Evolutionary conservation across 2,113 vertebrate genomes (phyloP).

Genomic region (Aplodontia rufa): DNA sequence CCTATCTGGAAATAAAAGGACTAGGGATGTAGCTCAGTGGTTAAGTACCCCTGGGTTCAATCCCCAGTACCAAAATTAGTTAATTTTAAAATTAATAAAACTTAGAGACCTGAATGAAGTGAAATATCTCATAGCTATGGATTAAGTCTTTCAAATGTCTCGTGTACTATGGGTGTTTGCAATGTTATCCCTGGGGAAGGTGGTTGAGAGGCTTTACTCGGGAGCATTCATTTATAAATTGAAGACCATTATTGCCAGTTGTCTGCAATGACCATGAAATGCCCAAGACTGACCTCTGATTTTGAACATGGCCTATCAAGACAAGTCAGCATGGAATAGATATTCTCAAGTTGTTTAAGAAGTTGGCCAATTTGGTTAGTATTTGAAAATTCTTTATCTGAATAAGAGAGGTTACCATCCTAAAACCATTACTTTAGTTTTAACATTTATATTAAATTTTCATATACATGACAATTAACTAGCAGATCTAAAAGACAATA

Average conservation of each 20-base stretch:
- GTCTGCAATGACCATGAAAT: not conserved
- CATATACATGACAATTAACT: not conserved
- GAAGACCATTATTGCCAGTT: not conserved
- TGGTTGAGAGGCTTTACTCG: not conserved
- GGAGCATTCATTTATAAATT: not conserved
- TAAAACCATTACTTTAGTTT: conserved; percentile 1
- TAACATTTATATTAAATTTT: conserved; percentile 34
- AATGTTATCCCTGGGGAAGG: not conserved
- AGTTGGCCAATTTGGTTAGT: not conserved
- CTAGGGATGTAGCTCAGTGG: too few species aligned
- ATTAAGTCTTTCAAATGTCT: not conserved
- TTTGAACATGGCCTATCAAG: not conserved
- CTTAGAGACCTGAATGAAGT: not conserved
- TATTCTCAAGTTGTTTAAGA: not conserved
- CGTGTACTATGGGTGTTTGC: rapidly evolving
- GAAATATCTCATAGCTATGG: not conserved
- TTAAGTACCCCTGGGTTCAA: too few species aligned
- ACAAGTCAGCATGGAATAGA: not conserved
- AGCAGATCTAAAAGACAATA: not conserved
- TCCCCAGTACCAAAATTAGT: too few species aligned
- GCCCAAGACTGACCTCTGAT: not conserved
- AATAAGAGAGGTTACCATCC: not conserved
- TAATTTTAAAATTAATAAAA: too few species aligned
- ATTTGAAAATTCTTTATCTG: not conserved
- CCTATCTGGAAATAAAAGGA: too few species aligned